Evolutionary conservation across 1,140 invertebrate genomes (phyloP).

Genomic region (Orchestia grillus): DNA sequence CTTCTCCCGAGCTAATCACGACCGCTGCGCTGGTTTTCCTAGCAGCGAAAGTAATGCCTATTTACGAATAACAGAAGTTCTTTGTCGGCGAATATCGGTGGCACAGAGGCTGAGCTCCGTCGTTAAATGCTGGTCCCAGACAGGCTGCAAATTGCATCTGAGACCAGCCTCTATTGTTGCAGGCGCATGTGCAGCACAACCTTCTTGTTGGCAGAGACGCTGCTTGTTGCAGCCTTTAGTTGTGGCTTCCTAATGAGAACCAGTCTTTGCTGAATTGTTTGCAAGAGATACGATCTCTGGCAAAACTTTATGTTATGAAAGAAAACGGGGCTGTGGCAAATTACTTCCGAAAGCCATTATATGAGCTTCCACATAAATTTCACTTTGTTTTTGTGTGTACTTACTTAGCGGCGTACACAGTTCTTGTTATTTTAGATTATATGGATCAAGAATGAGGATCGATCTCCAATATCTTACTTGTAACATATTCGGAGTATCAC

Average conservation of each 20-base stretch:
- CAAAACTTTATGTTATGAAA: neutral
- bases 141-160: neutral
- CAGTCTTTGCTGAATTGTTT: neutral
- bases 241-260: neutral
- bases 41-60: neutral
- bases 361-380: neutral
- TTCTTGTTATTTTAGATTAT: too few species aligned
- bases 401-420: too few species aligned
- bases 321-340: neutral
- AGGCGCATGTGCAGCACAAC: neutral
- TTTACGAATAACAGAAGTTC: neutral
- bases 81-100: neutral
- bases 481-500: too few species aligned
- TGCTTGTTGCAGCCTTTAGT: neutral
- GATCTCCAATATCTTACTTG: too few species aligned
- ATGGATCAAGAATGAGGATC: too few species aligned
- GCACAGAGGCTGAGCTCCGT: neutral
- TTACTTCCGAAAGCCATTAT: neutral
- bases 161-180: neutral
- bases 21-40: neutral
- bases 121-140: neutral
- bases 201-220: neutral
- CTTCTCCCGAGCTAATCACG: neutral
- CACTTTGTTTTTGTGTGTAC: neutral
- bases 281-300: neutral